Conservation (phyloP, 2,888 invertebrate genomes). For the Drosophila aldrichi region DNA sequence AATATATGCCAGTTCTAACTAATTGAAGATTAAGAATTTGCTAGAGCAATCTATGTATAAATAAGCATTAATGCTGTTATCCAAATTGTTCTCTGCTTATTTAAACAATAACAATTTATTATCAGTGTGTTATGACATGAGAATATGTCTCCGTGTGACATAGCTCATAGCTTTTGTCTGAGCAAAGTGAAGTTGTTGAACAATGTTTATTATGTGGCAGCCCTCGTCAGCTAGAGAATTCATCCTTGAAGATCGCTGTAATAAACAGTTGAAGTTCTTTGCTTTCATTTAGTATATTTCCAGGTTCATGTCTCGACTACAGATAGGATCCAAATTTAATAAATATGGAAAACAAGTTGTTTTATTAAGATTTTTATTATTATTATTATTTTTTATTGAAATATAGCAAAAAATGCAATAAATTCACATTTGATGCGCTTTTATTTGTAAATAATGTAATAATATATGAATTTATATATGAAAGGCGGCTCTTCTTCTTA, state of each 20-base stretch:
- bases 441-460: slow-evolving; percentile 43
- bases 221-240: background rate
- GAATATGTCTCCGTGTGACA: background rate
- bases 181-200: background rate
- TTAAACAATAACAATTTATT: background rate
- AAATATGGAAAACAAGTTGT: background rate
- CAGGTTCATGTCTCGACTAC: background rate
- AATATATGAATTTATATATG: slow-evolving; percentile 20
- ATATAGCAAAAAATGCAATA: background rate
- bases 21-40: too few species aligned
- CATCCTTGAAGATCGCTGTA: slow-evolving; percentile 3
- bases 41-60: too few species aligned
- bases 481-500: background rate
- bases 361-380: background rate
- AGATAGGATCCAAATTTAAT: background rate
- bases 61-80: background rate
- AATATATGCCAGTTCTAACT: too few species aligned
- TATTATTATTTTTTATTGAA: background rate
- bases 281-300: background rate
- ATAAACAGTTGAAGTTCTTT: background rate
- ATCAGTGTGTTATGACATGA: background rate
- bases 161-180: background rate
- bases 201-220: background rate
- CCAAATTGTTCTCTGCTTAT: background rate
- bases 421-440: slow-evolving; percentile 28